Conservation (phyloP, 2,888 invertebrate genomes). For the Myopa testacea region DNA sequence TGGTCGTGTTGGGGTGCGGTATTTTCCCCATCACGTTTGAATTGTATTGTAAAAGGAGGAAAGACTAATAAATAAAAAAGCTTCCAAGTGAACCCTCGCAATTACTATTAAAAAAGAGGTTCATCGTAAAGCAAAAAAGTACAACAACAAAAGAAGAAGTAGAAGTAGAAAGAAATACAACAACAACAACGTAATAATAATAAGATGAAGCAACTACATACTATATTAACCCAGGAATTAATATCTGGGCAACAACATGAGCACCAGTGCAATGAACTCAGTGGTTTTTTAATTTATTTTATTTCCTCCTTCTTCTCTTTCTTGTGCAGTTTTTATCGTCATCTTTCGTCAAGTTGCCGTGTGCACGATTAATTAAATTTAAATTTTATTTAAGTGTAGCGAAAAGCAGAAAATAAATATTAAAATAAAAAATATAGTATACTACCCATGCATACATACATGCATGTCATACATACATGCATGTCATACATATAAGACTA, state of each 20-base stretch:
- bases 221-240: not conserved
- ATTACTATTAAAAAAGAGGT: conserved; percentile 23
- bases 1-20: no score
- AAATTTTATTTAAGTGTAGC: no score
- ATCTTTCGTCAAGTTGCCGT: conserved; percentile 7
- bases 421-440: no score
- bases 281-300: not conserved
- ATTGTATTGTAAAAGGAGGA: no score
- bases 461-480: no score
- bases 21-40: not conserved
- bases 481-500: no score
- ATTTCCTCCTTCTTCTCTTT: not conserved
- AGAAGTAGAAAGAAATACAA: not conserved
- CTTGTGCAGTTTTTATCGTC: not conserved
- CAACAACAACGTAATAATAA: not conserved
- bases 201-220: no score
- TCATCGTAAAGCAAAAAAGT: not conserved
- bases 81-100: not conserved
- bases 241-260: not conserved
- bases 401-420: no score
- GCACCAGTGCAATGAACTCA: conserved; percentile 30
- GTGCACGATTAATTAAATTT: not conserved
- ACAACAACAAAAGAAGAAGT: not conserved
- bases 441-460: no score
- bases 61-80: not conserved